Base-by-base conservation (phyloP, 2,113 vertebrate species). In the Dasypus novemcinctus region DNA sequence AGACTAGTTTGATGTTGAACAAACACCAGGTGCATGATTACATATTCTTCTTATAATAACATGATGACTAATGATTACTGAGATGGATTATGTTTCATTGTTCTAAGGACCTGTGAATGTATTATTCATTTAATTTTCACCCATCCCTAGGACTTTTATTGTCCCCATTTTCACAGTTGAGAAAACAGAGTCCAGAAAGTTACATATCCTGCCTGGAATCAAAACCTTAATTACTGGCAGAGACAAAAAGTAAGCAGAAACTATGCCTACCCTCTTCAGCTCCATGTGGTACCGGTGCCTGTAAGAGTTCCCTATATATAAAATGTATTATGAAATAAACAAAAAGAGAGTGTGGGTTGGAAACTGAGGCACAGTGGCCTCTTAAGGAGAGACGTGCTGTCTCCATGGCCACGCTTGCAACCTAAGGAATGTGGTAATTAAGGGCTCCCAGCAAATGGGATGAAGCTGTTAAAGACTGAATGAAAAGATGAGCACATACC, bases 281-380 rank as follows among this genome's bases (percentile, higher is more conserved):
- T 59, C 4, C 1, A 14, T 8, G 1, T 15, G 20, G 13, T 49
- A 10, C 46, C 36, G 11, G 20, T 23, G 46, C 1, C 31, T n/a
- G 1, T 7, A 52, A 23, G 11, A 31, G 11, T 46, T 57, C 41
- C 18, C 5, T 38, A 43, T 5, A 29, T 3, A 25, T 13, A 46
- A 18, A 74, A 15, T 33, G 41, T 20, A 52, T 10, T 10, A 68
- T 33, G n/a, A n/a, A n/a, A n/a, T n/a, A n/a, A n/a, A 41, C n/a
- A 69, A 41, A 75, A 46, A 69, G 5, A 54, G 29, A 46, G 25
- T 25, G 10, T 29, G 4, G 8, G 0, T 46, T 75, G 33, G 2
- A 4, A 57, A 43, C 6, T 9, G n/a, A n/a, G n/a, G n/a, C n/a
- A n/a, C n/a, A n/a, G n/a, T n/a, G n/a, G n/a, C n/a, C n/a, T n/a